Percentiles rank a stretch among this genome's conserved stretches.
Evolutionary conservation across 2,888 invertebrate genomes (phyloP).

Genomic region (Tenthredo scrophulariae): DNA sequence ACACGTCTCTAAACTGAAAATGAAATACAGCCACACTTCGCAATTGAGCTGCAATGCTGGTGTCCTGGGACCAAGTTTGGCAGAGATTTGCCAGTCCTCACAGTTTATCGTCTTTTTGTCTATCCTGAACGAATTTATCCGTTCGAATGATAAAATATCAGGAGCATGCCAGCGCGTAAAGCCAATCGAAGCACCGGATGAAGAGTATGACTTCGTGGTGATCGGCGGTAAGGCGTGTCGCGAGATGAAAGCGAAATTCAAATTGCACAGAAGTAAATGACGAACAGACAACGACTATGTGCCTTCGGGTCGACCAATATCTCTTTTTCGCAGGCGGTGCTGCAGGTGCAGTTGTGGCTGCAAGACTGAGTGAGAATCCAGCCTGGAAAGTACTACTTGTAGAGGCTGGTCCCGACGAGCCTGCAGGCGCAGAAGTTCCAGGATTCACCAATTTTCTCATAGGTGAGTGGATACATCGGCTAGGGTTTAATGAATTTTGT

Average conservation of each 20-base stretch:
- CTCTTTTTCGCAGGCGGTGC: constrained; percentile 79
- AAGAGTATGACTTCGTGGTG: constrained; percentile 10
- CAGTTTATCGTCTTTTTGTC: constrained; percentile 84
- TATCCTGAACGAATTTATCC: constrained; percentile 82
- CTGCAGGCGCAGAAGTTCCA: constrained; percentile 82
- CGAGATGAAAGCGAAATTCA: neutral
- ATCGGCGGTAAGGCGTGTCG: neutral
- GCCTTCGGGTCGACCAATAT: neutral
- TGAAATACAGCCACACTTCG: neutral
- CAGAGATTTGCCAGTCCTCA: constrained; percentile 81
- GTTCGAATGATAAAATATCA: constrained; percentile 71
- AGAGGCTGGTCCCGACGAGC: constrained; percentile 80
- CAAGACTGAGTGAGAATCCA: constrained; percentile 83
- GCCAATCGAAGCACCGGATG: neutral
- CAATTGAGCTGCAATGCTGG: neutral
- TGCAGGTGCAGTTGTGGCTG: constrained; percentile 84
- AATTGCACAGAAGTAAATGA: neutral
- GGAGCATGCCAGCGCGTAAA: constrained; percentile 72
- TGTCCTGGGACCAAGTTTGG: constrained; percentile 81
- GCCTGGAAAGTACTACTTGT: neutral
- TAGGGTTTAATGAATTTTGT: neutral
- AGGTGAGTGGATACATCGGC: neutral
- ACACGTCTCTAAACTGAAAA: neutral
- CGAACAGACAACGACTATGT: neutral
- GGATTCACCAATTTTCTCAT: constrained; percentile 83